A percentile compares a stretch with the other conserved stretches of the same genome.
Evolutionary conservation across 1,140 invertebrate species (phyloP).

Genomic region (Nixonia krombeini): DNA sequence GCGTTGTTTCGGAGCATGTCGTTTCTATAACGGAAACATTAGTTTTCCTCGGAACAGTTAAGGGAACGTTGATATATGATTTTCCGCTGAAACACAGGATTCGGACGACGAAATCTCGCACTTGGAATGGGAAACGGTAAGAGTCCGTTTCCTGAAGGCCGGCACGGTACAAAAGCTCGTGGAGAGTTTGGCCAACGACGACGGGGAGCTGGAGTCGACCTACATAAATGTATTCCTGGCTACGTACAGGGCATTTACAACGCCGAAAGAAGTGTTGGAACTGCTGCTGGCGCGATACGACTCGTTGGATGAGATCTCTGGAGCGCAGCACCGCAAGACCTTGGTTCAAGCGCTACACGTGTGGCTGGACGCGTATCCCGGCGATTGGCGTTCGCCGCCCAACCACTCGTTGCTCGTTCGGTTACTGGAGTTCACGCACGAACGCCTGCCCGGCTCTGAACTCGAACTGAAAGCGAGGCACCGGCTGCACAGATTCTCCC

Average conservation of each 20-base stretch:
- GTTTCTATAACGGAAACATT: no score
- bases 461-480: conserved; percentile 84
- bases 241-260: conserved; percentile 91
- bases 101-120: conserved; percentile 93
- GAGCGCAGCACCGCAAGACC: conserved; percentile 84
- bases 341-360: conserved; percentile 91
- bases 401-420: conserved; percentile 84
- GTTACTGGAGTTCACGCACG: conserved; percentile 87
- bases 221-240: conserved; percentile 98
- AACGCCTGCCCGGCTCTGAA: conserved; percentile 84
- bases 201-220: conserved; percentile 96
- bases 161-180: conserved; percentile 95
- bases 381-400: conserved; percentile 95
- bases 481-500: conserved; percentile 74
- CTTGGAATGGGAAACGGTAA: conserved; percentile 99
- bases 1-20: no score
- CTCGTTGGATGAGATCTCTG: conserved; percentile 74
- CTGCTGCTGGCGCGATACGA: conserved; percentile 85
- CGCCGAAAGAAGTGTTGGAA: conserved; percentile 85
- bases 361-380: conserved; percentile 96
- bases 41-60: no score
- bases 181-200: conserved; percentile 91
- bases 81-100: no score
- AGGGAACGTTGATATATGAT: no score
- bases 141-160: conserved; percentile 94